Evolutionary conservation across 2,888 invertebrate genomes (phyloP).

Genomic region (Siphlonurus alternatus): DNA sequence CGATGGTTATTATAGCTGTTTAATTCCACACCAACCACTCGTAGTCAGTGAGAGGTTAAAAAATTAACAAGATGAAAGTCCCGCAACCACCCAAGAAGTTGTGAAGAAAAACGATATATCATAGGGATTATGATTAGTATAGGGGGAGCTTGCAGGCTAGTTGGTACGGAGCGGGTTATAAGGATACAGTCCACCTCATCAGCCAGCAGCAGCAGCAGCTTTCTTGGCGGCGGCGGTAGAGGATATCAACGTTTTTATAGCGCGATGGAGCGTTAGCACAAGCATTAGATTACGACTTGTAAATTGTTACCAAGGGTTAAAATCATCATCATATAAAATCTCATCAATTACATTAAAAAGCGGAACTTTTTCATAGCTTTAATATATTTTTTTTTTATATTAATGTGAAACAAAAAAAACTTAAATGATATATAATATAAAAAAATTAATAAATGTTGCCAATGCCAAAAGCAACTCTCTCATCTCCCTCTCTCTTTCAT

Average conservation of each 20-base stretch:
- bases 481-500: too few species aligned
- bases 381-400: too few species aligned
- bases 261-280: background rate
- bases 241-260: background rate
- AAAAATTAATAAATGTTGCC: too few species aligned
- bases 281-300: background rate
- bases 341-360: background rate
- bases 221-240: background rate
- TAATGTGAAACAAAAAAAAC: too few species aligned
- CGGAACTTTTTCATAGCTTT: background rate
- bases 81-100: background rate
- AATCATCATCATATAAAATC: background rate
- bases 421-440: too few species aligned
- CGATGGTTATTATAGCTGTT: too few species aligned
- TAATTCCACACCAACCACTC: too few species aligned
- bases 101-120: background rate
- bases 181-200: background rate
- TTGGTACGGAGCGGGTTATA: background rate
- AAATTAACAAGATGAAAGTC: background rate
- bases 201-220: too few species aligned
- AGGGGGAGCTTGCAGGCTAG: too few species aligned
- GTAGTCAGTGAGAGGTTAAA: too few species aligned
- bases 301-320: background rate
- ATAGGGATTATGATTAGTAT: background rate
- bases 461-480: too few species aligned